Conservation (phyloP, 2,888 invertebrate species). For the Coleophora deauratella region DNA sequence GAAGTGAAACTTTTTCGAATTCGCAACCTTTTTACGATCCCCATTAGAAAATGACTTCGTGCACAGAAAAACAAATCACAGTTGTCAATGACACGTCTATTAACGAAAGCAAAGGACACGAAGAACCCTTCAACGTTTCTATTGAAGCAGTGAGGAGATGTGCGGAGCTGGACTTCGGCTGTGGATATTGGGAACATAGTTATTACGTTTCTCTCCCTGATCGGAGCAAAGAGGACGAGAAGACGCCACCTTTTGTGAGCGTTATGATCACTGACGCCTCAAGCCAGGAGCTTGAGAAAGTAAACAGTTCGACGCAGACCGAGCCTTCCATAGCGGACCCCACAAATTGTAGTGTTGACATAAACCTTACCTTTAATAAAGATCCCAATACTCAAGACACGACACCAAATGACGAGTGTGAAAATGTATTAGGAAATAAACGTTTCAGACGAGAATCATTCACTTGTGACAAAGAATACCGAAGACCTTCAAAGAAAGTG, state of each 20-base stretch:
- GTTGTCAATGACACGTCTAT: constrained; percentile 25
- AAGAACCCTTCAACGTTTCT: constrained; percentile 21
- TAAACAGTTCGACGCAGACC: constrained; percentile 44
- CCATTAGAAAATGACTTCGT: constrained; percentile 23
- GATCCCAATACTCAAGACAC: constrained; percentile 38
- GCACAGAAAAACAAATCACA: constrained; percentile 23
- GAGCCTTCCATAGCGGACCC: constrained; percentile 32
- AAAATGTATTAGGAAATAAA: constrained; percentile 35
- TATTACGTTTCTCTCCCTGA: constrained; percentile 33
- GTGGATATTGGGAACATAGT: constrained; percentile 52
- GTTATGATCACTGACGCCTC: constrained; percentile 39
- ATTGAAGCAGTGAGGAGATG: constrained; percentile 55
- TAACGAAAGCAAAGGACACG: constrained; percentile 8
- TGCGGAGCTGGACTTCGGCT: constrained; percentile 28
- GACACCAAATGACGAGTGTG: constrained; percentile 36
- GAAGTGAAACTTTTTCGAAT: too few species aligned
- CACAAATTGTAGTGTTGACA: constrained; percentile 32
- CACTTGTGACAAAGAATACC: constrained; percentile 32
- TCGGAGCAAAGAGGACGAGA: constrained; percentile 27
- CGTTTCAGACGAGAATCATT: constrained; percentile 42
- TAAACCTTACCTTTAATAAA: constrained; percentile 44
- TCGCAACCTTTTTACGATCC: too few species aligned
- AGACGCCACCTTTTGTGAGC: constrained; percentile 47
- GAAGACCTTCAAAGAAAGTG: constrained; percentile 46
- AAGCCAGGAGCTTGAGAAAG: constrained; percentile 23